Conservation (phyloP, 2,113 vertebrate species). For the Struthidea cinerea region DNA sequence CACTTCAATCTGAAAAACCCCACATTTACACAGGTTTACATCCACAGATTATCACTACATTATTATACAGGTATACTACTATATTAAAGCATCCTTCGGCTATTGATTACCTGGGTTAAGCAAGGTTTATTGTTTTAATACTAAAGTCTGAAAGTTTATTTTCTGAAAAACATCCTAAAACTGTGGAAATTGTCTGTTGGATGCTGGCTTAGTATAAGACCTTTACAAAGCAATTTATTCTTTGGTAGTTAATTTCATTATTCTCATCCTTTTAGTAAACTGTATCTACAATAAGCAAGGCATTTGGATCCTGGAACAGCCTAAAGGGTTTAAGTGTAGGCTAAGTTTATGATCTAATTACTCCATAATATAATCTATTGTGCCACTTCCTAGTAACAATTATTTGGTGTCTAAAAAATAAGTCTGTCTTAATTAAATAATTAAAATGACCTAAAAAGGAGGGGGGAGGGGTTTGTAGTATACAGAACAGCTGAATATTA, state of each 20-base stretch:
- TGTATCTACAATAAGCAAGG: neutral
- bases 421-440: slow-evolving; percentile 29
- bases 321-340: neutral
- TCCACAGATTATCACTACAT: neutral
- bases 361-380: neutral
- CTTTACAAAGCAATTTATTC: neutral
- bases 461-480: neutral
- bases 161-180: neutral
- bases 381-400: neutral
- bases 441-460: slow-evolving; percentile 11
- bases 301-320: neutral
- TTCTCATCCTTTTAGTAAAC: neutral
- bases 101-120: neutral
- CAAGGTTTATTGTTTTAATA: neutral
- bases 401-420: neutral
- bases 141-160: neutral
- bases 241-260: neutral
- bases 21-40: neutral
- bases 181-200: neutral
- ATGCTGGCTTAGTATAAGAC: neutral
- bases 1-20: neutral
- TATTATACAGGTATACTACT: neutral
- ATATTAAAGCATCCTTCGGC: neutral
- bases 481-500: neutral
- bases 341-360: slow-evolving; percentile 29